Evolutionary conservation across 2,888 invertebrate genomes (phyloP), one percentile per base, ranked within the genome.

Genomic region (Drosophila acutilabella): DNA sequence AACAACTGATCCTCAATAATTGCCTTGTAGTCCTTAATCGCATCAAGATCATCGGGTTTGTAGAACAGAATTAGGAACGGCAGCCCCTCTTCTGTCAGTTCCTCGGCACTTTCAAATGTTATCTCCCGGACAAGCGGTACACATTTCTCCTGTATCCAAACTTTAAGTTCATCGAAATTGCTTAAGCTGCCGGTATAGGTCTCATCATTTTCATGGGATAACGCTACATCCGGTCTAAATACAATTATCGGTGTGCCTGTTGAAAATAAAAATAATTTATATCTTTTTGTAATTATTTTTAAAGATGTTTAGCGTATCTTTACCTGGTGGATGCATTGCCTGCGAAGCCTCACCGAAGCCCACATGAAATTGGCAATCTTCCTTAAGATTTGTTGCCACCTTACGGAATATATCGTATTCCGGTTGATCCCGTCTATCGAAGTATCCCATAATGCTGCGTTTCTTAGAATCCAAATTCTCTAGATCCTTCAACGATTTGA

Each of bases 41-140:
- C 96, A 16, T 96, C 96, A 0, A 93, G 93, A 85, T 96, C 96
- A 86, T 97, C 96, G 0, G 97, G 96, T 77, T 95, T 93, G 90
- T 99, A 98, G 93, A 99, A 99, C 44, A 99, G 93, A 80, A 99
- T 99, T 40, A 99, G 94, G 94, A 99, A 99, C 5, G 99, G 99
- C 86, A 99, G 93, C 36, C 99, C 99, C 93, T 99, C 99, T 92
- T 99, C 99, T 0, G 99, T 99, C 23, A 99, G 93, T 92, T 99
- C 99, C 93, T 99, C 99, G 1, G 99, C 99, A 94, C 99, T 99
- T 93, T 99, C 99, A 93, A 99, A 99, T 0, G 99, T 99, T 68
- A 99, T 99, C 93, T 99, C 99, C 59, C 99, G 94, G 0, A 99
- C 99, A 13, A 99, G 93, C 0, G 99, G 99, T 41, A 99, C 97